Evolutionary conservation across 2,888 invertebrate species (phyloP).

Genomic region (Pogonocherus hispidulus): DNA sequence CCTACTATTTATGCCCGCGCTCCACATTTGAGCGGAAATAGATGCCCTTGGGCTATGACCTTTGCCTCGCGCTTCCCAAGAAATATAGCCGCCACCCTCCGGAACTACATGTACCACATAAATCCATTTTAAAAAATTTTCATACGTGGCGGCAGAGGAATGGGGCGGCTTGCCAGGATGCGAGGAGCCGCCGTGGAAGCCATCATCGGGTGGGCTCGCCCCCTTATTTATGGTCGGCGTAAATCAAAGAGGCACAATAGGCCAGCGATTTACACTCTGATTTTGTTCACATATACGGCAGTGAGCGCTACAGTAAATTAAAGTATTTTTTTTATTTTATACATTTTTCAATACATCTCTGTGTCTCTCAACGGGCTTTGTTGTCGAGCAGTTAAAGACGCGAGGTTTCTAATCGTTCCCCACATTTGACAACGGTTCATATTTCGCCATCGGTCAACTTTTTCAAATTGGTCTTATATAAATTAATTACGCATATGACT

Average conservation of each 20-base stretch:
- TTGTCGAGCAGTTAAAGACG: too few relatives aligned
- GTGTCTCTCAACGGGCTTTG: too few relatives aligned
- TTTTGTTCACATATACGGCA: too few relatives aligned
- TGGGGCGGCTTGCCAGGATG: slow-evolving; percentile 38
- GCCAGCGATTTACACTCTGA: too few relatives aligned
- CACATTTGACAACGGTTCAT: too few relatives aligned
- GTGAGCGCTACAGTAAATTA: too few relatives aligned
- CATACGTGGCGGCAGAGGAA: slow-evolving; percentile 22
- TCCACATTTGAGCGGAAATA: background rate
- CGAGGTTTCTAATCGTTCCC: too few relatives aligned
- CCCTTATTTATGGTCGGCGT: slow-evolving; percentile 59
- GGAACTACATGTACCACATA: background rate
- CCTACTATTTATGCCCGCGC: background rate
- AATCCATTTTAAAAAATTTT: slow-evolving; percentile 25
- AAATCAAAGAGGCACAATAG: slow-evolving; percentile 60
- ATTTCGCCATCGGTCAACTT: too few relatives aligned
- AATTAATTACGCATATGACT: too few relatives aligned
- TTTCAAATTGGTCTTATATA: too few relatives aligned
- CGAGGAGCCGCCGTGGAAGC: slow-evolving; percentile 54
- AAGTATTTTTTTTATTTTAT: too few relatives aligned
- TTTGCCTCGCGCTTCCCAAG: background rate
- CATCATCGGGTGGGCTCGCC: slow-evolving; percentile 60
- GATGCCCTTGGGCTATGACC: background rate
- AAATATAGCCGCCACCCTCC: background rate
- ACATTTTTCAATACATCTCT: too few relatives aligned